Evolutionary conservation across 2,113 vertebrate species (phyloP).

Genomic region (Orcinus orca): DNA sequence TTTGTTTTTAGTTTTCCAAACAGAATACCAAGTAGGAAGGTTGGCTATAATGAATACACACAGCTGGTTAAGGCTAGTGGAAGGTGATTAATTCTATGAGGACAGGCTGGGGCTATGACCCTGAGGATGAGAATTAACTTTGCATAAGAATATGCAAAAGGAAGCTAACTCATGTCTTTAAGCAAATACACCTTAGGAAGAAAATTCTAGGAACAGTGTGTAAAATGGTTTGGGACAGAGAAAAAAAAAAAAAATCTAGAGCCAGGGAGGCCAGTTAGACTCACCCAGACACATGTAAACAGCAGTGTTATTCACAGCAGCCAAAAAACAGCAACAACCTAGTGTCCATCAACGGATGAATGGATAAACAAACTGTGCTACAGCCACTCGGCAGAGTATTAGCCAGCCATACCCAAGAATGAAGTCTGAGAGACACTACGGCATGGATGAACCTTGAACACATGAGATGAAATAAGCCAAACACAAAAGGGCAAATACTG

Average conservation of each 20-base stretch:
- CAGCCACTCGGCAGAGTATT: fast-evolving
- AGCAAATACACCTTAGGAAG: neutral
- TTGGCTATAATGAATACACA: neutral
- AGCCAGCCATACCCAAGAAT: neutral
- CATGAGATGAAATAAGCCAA: neutral
- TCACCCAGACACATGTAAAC: neutral
- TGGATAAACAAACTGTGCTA: too few relatives aligned
- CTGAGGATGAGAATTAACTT: neutral
- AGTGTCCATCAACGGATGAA: neutral
- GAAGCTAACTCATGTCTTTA: neutral
- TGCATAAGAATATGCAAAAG: too few relatives aligned
- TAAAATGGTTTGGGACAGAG: neutral
- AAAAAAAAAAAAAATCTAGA: neutral
- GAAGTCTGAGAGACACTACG: neutral
- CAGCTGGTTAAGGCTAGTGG: neutral
- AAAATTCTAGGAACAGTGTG: neutral
- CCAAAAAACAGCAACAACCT: neutral
- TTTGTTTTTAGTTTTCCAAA: neutral
- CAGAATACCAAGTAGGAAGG: neutral
- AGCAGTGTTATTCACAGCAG: neutral
- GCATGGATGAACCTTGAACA: neutral
- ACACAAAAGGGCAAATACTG: neutral
- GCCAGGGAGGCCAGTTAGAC: neutral
- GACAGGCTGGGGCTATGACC: neutral
- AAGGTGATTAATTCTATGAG: neutral